These are phyloP conservation scores for Coluber constrictor DNA, from an alignment of 2,797 vertebrate genomes.

Conservation along the genomic window DNA sequence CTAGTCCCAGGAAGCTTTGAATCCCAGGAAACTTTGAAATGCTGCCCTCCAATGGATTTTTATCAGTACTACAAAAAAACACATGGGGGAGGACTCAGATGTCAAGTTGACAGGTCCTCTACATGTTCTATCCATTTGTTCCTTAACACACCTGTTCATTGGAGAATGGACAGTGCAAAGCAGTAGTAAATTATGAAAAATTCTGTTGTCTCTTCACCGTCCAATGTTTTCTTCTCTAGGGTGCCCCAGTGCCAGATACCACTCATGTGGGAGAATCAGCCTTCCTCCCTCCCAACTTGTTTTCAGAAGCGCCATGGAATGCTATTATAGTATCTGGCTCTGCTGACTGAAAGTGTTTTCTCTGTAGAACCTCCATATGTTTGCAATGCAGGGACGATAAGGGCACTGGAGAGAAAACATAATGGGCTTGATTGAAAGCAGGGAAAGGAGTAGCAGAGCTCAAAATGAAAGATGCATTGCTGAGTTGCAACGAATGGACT, in stretches of 20 bases:
- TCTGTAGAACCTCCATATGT: neutral
- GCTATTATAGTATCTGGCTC: neutral
- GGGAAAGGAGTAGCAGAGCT: neutral
- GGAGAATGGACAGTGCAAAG: neutral
- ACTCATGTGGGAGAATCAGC: neutral
- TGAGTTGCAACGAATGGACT: neutral
- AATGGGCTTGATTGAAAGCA: neutral
- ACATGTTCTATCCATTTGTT: neutral
- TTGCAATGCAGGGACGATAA: neutral
- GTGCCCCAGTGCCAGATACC: neutral
- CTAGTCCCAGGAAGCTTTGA: neutral
- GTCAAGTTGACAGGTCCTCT: neutral
- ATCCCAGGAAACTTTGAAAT: neutral
- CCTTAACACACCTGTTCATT: neutral
- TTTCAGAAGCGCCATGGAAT: neutral
- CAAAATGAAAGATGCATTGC: neutral
- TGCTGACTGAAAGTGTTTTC: neutral
- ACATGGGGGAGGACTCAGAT: neutral
- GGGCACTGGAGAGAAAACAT: neutral
- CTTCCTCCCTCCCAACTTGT: neutral
- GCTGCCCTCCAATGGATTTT: constrained; percentile 25
- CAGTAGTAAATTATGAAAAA: neutral
- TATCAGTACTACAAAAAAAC: neutral
- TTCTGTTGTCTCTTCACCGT: neutral
- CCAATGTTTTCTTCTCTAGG: neutral